Conservation (phyloP, 2,113 vertebrate species). For the Hippopotamus amphibius region DNA sequence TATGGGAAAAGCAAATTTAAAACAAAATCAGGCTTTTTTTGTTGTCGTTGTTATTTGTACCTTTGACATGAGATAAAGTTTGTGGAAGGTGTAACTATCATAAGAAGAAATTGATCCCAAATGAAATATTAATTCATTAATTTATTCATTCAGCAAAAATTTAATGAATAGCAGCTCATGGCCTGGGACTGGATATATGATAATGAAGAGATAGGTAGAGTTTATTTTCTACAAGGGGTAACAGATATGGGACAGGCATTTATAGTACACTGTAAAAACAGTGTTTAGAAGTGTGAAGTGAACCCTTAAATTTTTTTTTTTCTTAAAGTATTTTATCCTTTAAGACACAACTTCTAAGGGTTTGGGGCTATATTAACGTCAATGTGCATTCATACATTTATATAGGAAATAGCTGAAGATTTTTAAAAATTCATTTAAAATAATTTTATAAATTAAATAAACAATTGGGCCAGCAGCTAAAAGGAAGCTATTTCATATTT, state of each 20-base stretch:
- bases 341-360: neutral
- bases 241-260: neutral
- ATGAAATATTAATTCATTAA: neutral
- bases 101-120: slow-evolving; percentile 3
- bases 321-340: neutral
- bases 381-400: neutral
- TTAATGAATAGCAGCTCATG: neutral
- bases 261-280: neutral
- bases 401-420: neutral
- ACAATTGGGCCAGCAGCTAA: neutral
- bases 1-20: neutral
- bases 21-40: neutral
- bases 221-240: neutral
- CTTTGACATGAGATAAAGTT: neutral
- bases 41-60: neutral
- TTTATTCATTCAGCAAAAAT: neutral
- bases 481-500: neutral
- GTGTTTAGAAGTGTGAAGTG: neutral
- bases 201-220: neutral
- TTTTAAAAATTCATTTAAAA: neutral
- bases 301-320: neutral
- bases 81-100: neutral
- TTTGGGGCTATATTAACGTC: neutral
- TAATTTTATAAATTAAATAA: neutral
- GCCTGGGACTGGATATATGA: neutral